Percentiles rank a stretch among this genome's conserved stretches.
Evolutionary conservation across 2,113 vertebrate genomes (phyloP).

Genomic region (Tychaedon coryphoeus): DNA sequence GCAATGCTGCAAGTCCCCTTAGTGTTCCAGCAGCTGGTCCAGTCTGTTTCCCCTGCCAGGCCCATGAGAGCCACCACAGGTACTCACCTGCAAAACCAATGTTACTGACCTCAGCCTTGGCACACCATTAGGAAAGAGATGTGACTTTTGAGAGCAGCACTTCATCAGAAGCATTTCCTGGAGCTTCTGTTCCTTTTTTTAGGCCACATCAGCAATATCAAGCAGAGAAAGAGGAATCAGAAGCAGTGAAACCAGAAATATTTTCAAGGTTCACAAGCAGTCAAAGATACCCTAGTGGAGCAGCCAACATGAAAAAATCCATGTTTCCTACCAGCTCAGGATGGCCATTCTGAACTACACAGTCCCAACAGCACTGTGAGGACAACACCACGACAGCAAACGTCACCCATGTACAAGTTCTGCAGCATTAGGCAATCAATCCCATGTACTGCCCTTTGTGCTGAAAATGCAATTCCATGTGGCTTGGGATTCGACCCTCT

Average conservation of each 20-base stretch:
- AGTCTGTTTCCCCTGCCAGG: neutral
- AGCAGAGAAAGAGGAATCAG: slow-evolving; percentile 43
- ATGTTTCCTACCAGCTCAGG: neutral
- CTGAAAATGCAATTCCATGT: neutral
- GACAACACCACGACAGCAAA: rapidly evolving
- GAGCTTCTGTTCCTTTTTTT: neutral
- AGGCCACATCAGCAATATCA: neutral
- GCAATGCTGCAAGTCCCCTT: neutral
- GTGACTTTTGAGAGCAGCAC: neutral
- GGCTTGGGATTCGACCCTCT: neutral
- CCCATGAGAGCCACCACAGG: rapidly evolving
- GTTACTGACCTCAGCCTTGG: neutral
- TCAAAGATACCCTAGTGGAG: neutral
- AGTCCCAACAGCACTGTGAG: neutral
- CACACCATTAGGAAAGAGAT: neutral
- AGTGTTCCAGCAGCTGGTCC: neutral
- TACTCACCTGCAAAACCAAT: neutral
- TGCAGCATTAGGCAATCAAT: neutral
- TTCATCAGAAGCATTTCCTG: slow-evolving; percentile 15
- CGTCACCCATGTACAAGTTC: neutral
- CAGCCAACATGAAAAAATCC: neutral
- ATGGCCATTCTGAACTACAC: neutral
- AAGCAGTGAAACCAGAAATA: neutral
- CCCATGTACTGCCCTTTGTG: neutral
- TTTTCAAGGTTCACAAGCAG: neutral